Base-by-base conservation (phyloP, 2,797 vertebrate species). In the Lates japonicus region DNA sequence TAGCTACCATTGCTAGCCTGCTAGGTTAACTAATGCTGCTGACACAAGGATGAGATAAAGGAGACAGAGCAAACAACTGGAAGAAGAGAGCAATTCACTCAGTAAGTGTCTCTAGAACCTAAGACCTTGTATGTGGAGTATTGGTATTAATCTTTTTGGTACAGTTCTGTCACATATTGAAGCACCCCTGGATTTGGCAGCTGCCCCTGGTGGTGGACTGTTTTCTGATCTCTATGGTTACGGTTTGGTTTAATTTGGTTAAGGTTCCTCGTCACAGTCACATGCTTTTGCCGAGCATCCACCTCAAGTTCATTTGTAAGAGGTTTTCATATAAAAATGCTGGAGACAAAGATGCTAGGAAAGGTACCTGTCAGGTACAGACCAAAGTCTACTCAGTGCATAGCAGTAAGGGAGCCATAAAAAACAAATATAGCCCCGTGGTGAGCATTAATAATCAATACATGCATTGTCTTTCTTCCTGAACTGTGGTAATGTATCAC, bases 391-490 rank as follows among this genome's bases (percentile, higher is more conserved):
- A 13, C 16, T 37, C 11, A 54, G 44, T 46, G 44, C 3, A 7
- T n/a, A 4, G 16, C 62, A 39, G 9, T 2, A 2, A n/a, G 1
- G 7, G 37, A 31, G 51, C 67, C 55, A 70, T 76, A 86, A 68
- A 82, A 70, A 3, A 0, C 3, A 41, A 42, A 62, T 22, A 55
- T 22, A 78, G 17, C 62, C 3, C 13, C 20, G 14, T 16, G 9
- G 12, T 54, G 33, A 63, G 29, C 35, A 66, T 77, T 54, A 44
- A 72, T 66, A 72, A 52, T 80, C 67, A 66, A 74, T 76, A 51
- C 1, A 10, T 22, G 20, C 19, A 25, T 57, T 59, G 61, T 61
- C 17, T 17, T 35, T 44, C 31, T 57, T 22, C 11, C 1, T 52
- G 22, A 63, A 25, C 31, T 33, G 71, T 33, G 16, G 29, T 66